Evolutionary conservation across 1,140 invertebrate species (phyloP).

Genomic region (Muscidifurax raptorellus): DNA sequence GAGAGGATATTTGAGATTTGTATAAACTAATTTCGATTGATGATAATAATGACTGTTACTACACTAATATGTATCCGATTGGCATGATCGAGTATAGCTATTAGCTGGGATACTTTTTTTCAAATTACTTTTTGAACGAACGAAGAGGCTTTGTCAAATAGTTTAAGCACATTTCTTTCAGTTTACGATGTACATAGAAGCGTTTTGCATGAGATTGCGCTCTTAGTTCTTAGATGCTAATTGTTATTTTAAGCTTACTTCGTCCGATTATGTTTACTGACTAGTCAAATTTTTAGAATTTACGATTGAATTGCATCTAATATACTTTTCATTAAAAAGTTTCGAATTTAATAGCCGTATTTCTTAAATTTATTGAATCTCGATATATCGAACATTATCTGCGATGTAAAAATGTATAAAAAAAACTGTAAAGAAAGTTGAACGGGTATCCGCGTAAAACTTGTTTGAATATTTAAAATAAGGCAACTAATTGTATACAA

Average conservation of each 20-base stretch:
- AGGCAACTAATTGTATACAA: no score
- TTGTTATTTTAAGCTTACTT: not conserved
- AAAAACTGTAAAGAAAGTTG: not conserved
- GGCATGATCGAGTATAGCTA: no score
- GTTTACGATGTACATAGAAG: not conserved
- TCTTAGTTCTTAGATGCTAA: not conserved
- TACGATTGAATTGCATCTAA: not conserved
- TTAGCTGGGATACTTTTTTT: not conserved
- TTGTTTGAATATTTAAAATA: not conserved
- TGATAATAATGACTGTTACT: no score
- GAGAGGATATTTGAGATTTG: no score
- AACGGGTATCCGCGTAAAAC: not conserved
- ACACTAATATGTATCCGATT: no score
- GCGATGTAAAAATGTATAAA: constrained; percentile 1
- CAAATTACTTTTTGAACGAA: not conserved
- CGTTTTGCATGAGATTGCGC: not conserved
- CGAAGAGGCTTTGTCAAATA: not conserved
- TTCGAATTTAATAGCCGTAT: not conserved
- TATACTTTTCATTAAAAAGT: not conserved
- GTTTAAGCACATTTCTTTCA: not conserved
- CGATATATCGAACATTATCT: not conserved
- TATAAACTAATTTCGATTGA: no score
- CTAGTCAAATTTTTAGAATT: not conserved
- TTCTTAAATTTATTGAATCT: not conserved
- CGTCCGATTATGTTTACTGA: no score